phyloP scores from a whole-genome alignment of 2,797 vertebrate species.

The Thripadectes ignobilis region DNA sequence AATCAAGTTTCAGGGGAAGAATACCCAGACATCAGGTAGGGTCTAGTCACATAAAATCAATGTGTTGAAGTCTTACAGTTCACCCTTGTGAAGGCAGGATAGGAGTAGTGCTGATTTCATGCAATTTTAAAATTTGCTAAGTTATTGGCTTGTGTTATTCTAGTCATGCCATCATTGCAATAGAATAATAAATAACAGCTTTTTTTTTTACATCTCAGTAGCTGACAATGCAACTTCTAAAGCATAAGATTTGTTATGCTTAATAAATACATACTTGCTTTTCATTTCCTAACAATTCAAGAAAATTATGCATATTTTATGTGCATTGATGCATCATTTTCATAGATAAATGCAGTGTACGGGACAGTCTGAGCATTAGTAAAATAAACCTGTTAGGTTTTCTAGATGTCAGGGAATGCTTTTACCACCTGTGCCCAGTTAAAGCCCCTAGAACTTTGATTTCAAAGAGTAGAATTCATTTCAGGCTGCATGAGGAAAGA shows the following conservation, averaged over 20 bases:
- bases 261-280: neutral
- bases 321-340: neutral
- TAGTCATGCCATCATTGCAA: neutral
- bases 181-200: neutral
- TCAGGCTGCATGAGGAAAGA: neutral
- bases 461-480: neutral
- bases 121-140: neutral
- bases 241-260: neutral
- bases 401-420: neutral
- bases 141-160: neutral
- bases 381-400: neutral
- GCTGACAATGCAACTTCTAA: neutral
- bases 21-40: constrained; percentile 74
- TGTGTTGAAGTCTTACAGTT: neutral
- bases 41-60: neutral
- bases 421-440: neutral
- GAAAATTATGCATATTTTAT: neutral
- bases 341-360: neutral
- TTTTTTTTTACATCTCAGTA: neutral
- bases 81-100: neutral
- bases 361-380: neutral
- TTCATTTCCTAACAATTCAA: neutral
- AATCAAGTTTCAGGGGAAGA: constrained; percentile 82
- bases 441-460: neutral
- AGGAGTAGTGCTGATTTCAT: neutral